A percentile compares a stretch with the other conserved stretches of the same genome.
These are phyloP conservation scores for Baccha elongata DNA, from an alignment of 2,888 invertebrate genomes.

Conservation along the genomic window DNA sequence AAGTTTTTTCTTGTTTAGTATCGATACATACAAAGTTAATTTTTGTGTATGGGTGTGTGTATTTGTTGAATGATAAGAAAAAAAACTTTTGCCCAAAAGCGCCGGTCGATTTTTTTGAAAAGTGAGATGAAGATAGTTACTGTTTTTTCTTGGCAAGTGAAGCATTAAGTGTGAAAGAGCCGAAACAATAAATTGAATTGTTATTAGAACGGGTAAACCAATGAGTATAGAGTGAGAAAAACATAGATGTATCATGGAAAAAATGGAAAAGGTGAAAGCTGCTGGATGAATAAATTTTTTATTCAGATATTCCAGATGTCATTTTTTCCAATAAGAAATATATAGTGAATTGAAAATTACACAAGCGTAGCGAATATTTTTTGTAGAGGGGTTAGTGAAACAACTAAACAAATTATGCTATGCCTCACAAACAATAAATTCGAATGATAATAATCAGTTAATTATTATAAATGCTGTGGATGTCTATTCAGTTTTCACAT, in stretches of 20 bases:
- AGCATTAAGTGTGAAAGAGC: background rate
- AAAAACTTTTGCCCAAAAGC: conserved; percentile 53
- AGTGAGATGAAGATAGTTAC: conserved; percentile 33
- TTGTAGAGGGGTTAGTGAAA: background rate
- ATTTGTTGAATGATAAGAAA: conserved; percentile 31
- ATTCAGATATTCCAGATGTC: conserved; percentile 41
- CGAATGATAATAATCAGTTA: too few species aligned
- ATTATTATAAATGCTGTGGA: too few species aligned
- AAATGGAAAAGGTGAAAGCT: conserved; percentile 29
- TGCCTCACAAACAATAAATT: too few species aligned
- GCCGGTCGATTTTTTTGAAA: conserved; percentile 69
- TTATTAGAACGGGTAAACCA: background rate
- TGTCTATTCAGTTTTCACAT: too few species aligned
- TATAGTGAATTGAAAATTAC: conserved; percentile 18
- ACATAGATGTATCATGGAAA: background rate
- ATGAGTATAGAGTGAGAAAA: conserved; percentile 6
- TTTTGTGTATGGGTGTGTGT: conserved; percentile 11
- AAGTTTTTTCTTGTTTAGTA: background rate
- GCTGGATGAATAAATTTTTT: conserved; percentile 25
- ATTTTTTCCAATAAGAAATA: conserved; percentile 9
- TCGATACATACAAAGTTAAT: background rate
- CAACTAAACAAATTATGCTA: too few species aligned
- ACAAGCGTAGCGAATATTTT: background rate
- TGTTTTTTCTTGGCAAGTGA: background rate
- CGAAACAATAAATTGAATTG: background rate